phyloP scores from a whole-genome alignment of 2,113 vertebrate species.

The Corythornis cristatus region DNA sequence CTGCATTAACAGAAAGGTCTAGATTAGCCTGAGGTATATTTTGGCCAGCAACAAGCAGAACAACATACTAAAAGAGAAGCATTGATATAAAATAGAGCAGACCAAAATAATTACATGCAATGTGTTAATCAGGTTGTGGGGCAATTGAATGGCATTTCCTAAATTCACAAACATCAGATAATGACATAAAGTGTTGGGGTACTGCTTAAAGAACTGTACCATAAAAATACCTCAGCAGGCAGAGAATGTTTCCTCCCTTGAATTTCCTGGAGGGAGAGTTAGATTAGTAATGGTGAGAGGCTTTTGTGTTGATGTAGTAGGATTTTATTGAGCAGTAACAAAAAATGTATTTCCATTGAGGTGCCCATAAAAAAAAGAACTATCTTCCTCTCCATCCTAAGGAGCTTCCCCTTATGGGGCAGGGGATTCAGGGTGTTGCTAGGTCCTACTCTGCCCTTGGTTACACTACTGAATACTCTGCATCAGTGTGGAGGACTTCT shows the following conservation, averaged over 20 bases:
- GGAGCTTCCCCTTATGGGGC: neutral
- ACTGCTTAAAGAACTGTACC: conserved; percentile 33
- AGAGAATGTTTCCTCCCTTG: conserved; percentile 40
- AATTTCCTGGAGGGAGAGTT: conserved; percentile 63
- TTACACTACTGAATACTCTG: neutral
- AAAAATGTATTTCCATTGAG: neutral
- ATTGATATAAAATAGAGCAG: neutral
- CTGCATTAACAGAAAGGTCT: conserved; percentile 29
- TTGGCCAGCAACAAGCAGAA: conserved; percentile 37
- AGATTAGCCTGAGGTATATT: conserved; percentile 24
- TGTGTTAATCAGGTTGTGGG: conserved; percentile 17
- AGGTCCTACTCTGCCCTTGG: neutral
- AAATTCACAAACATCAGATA: conserved; percentile 44
- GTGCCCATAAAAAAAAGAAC: neutral
- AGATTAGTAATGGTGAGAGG: conserved; percentile 59
- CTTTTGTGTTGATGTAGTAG: conserved; percentile 45
- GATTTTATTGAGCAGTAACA: conserved; percentile 46
- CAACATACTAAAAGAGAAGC: neutral
- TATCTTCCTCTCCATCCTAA: neutral
- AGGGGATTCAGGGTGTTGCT: rapidly evolving
- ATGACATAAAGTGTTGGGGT: neutral
- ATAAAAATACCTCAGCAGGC: conserved; percentile 51
- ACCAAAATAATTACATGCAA: conserved; percentile 8
- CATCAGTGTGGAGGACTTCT: neutral
- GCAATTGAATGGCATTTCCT: conserved; percentile 45